Percentiles rank a stretch among this genome's conserved stretches.
Conservation (phyloP, 2,113 vertebrate species). For the Grallaria varia region DNA sequence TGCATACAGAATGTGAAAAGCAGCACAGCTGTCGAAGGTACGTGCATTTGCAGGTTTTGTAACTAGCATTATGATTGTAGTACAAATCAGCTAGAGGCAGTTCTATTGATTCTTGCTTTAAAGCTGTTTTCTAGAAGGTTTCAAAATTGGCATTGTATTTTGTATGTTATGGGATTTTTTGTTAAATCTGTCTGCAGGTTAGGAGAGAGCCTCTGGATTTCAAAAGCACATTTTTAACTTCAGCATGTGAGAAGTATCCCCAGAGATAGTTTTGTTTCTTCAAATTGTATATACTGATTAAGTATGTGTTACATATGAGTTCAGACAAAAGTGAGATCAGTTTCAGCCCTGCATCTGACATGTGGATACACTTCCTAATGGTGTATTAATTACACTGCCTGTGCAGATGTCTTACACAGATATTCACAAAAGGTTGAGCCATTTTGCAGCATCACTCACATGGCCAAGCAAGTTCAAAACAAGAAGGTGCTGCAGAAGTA, state of each 20-base stretch:
- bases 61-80: not conserved
- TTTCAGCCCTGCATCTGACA: not conserved
- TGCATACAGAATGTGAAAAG: not conserved
- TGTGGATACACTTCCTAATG: not conserved
- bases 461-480: not conserved
- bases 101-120: not conserved
- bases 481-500: not conserved
- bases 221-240: not conserved
- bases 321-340: not conserved
- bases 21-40: not conserved
- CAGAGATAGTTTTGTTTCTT: not conserved
- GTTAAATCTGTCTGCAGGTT: not conserved
- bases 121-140: not conserved
- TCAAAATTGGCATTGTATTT: not conserved
- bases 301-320: not conserved
- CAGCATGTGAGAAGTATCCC: not conserved
- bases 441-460: not conserved
- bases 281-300: not conserved
- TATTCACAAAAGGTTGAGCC: not conserved
- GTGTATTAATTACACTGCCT: not conserved
- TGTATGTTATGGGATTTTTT: not conserved
- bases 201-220: not conserved
- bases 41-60: not conserved
- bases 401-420: not conserved
- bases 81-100: not conserved